Conservation (phyloP, 1,140 invertebrate genomes). For the Eupeodes corollae region DNA sequence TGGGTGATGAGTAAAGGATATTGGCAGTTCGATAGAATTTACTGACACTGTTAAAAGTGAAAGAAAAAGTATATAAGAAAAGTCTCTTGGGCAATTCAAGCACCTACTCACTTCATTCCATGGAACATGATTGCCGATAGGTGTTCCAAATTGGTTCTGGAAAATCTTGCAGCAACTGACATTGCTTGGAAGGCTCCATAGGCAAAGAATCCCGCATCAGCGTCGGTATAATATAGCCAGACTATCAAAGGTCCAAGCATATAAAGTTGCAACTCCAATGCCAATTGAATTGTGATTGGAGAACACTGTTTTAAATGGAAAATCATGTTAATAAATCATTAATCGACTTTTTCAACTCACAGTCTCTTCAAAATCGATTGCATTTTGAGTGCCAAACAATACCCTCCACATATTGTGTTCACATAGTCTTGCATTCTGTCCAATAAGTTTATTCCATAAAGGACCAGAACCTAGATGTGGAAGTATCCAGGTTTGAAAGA, state of each 20-base stretch:
- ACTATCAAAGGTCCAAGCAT: slow-evolving; percentile 57
- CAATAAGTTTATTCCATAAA: slow-evolving; percentile 51
- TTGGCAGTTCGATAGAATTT: slow-evolving; percentile 55
- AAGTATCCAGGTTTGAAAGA: slow-evolving; percentile 58
- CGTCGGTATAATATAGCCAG: slow-evolving; percentile 49
- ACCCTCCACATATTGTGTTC: slow-evolving; percentile 59
- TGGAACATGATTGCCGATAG: slow-evolving; percentile 52
- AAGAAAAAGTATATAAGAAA: neutral
- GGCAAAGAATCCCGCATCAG: slow-evolving; percentile 41
- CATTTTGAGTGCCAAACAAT: slow-evolving; percentile 57
- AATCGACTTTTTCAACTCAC: slow-evolving; percentile 35
- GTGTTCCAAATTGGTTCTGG: slow-evolving; percentile 44
- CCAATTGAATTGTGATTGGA: slow-evolving; percentile 57
- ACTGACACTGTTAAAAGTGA: slow-evolving; percentile 42
- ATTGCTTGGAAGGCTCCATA: slow-evolving; percentile 43
- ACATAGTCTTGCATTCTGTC: slow-evolving; percentile 50
- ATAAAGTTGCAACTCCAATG: slow-evolving; percentile 73
- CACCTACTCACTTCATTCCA: slow-evolving; percentile 46
- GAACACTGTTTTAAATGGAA: slow-evolving; percentile 45
- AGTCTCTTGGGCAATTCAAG: neutral
- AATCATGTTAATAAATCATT: neutral
- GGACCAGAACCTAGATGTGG: slow-evolving; percentile 56
- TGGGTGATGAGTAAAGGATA: slow-evolving; percentile 46
- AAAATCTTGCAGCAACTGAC: slow-evolving; percentile 50
- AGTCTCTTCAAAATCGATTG: slow-evolving; percentile 59